Conservation (phyloP, 1,140 invertebrate genomes). For the Gyrodactylus salaris region DNA sequence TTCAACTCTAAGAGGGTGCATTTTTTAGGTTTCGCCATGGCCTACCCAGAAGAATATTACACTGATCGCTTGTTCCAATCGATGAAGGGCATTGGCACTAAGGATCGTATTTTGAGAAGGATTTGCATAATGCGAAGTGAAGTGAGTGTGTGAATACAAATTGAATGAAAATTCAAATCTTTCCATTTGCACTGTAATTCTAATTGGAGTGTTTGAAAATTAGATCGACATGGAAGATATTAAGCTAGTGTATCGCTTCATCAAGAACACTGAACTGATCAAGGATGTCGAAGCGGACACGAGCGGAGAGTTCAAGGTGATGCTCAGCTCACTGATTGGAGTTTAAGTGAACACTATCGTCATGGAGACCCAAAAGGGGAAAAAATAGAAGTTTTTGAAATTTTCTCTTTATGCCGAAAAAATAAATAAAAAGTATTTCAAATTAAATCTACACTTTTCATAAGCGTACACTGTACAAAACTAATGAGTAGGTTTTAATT, state of each 20-base stretch:
- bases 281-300: background rate
- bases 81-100: background rate
- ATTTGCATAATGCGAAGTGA: background rate
- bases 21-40: background rate
- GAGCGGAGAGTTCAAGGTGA: background rate
- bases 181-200: too few relatives aligned
- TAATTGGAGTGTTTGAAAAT: background rate
- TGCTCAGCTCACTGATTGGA: background rate
- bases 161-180: too few relatives aligned
- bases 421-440: too few relatives aligned
- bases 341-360: too few relatives aligned
- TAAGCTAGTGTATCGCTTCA: background rate
- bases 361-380: too few relatives aligned
- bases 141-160: background rate
- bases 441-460: too few relatives aligned
- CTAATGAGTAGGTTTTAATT: too few relatives aligned
- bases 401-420: background rate
- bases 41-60: background rate
- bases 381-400: background rate
- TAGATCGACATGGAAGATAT: background rate
- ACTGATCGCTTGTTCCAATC: background rate
- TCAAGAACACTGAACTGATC: background rate
- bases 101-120: background rate
- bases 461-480: too few relatives aligned
- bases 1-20: background rate